Evolutionary conservation across 1,140 invertebrate species (phyloP), one percentile per base, ranked within the genome.

Genomic region (Chironomus striatipennis): DNA sequence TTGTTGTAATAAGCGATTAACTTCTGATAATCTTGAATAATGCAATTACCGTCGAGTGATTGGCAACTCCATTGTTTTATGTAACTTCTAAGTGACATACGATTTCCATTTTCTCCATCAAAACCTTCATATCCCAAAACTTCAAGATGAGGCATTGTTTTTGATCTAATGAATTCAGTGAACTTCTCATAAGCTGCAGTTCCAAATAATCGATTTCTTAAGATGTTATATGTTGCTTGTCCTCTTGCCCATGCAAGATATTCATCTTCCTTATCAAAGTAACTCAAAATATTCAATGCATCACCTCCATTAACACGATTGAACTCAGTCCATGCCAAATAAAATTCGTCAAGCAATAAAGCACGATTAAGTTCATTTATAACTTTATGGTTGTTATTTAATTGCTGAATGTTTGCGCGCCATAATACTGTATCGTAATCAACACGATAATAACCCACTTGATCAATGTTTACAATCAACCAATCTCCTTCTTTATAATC

Each of bases 351-450:
- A 18, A 88, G 80, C 74, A 91, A 84, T 43, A 87, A 86, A 0
- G 87, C 88, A 42, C 90, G 84, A 80, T 89, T 90, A 0, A 86
- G 77, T 8, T 81, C 81, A 76, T 88, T 85, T 76, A 90, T 89
- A 9, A 79, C 75, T 24, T 34, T 79, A 79, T 76, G 77, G 78
- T 80, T 82, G 9, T 57, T n/a, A 57, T 15, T 57, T 1, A 89
- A 79, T 17, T 83, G 83, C 2, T 79, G 47, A 15, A 86, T 84
- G 43, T 90, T 83, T 10, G 80, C 79, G 12, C 83, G 80, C 83
- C 87, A 86, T 42, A 85, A 83, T 1, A 78, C 77, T 0, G 70
- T 64, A 43, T 89, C 87, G 75, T 91, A 91, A 74, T 87, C 87
- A 0, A 90, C 88, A 18, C 88, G 85, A 77, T 90, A 90, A 75